Conservation (phyloP, 2,888 invertebrate species). For the Clusia tigrina region DNA sequence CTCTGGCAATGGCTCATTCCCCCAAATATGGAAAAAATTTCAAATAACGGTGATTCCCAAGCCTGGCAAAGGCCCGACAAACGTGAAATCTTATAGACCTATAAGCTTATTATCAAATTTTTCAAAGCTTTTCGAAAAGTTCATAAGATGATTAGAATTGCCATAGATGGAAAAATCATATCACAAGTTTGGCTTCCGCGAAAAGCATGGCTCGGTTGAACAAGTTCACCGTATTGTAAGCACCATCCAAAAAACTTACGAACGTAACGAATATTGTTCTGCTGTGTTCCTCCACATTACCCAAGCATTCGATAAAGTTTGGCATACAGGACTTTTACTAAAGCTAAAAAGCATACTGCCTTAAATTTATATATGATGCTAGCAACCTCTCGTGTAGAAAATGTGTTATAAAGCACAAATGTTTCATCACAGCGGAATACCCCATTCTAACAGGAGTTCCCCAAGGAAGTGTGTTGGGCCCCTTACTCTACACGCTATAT, state of each 20-base stretch:
- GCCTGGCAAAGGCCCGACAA: not conserved
- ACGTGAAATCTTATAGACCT: not conserved
- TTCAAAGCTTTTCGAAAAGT: not conserved
- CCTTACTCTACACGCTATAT: not conserved
- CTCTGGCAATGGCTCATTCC: no score
- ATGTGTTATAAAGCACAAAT: not conserved
- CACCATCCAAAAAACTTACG: not conserved
- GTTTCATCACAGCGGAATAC: not conserved
- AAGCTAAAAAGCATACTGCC: slow-evolving; percentile 9
- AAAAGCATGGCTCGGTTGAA: not conserved
- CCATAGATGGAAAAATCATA: not conserved
- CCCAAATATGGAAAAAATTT: not conserved
- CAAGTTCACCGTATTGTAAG: not conserved
- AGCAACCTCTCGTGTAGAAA: not conserved
- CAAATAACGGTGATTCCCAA: not conserved
- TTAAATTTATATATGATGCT: no score
- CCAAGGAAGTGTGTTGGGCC: slow-evolving; percentile 12
- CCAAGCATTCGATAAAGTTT: slow-evolving; percentile 3
- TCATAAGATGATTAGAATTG: no score
- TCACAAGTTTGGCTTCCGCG: slow-evolving; percentile 3
- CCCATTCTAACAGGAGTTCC: not conserved
- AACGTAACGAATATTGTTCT: not conserved
- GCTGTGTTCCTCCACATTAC: not conserved
- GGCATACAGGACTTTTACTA: slow-evolving; percentile 8
- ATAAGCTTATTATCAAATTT: not conserved